Base-by-base conservation (phyloP, 1,140 invertebrate species). In the Lordiphosa collinella region DNA sequence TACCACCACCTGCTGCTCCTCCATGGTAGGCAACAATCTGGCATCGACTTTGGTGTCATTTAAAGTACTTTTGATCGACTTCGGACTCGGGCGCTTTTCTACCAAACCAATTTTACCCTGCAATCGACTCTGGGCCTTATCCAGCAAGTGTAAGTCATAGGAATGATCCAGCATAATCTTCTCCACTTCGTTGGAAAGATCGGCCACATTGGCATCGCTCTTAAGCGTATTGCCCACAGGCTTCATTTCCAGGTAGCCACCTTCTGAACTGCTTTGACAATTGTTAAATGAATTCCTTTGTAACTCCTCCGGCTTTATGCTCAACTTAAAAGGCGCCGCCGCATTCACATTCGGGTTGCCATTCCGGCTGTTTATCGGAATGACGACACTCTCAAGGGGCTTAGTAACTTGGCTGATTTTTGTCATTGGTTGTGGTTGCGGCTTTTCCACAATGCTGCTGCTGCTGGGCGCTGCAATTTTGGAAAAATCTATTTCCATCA, bases 401-500 rank as follows among this genome's bases (percentile, higher is more conserved):
- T 65, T 54, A 34, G 56, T 50, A 16, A 40, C 18, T 43, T 76
- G 48, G 34, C 12, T 44, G 10, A 57, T 67, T 25, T 62, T 56
- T 5, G 49, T 67, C 10, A 29, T 18, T 8, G 50, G 41, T 14
- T 57, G 18, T 8, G 50, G 41, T 16, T 60, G 52, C 7, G n/a
- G n/a, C n/a, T 59, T 56, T 36, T 75, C 53, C 49, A 60, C 51
- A 37, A 40, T 52, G 22, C 22, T 25, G 22, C 22, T 25, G 22
- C 22, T 25, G 22, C 22, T 25, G 22, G 12, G 5, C 11, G 51
- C 7, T 0, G 61, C 46, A 11, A 51, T 56, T 70, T 90, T 90
- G 1, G 92, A 92, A 75, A 95, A 95, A 87, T 95, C 94, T 50
- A 96, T 91, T 88, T 95, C 94, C 94, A 96, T 95, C 37, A 95